These are phyloP conservation scores for human (Homo sapiens) DNA, from an alignment of 2,113 vertebrate genomes.

Conservation along the genomic window DNA sequence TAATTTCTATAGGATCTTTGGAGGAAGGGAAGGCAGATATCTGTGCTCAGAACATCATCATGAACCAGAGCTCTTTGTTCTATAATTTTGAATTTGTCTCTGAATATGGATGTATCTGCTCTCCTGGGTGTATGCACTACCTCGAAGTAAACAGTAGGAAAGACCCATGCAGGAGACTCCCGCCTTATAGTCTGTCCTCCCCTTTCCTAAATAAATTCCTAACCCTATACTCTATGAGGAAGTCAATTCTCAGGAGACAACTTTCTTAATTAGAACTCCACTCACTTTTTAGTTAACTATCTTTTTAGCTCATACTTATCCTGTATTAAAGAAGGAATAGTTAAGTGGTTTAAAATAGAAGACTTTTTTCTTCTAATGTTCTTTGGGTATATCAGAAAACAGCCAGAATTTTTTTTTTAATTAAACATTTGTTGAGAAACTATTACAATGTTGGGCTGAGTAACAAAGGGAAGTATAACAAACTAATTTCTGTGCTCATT, in stretches of 20 bases:
- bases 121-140: neutral
- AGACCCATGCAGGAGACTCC: neutral
- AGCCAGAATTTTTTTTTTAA: neutral
- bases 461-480: neutral
- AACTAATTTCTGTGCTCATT: neutral
- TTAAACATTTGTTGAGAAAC: neutral
- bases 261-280: slow-evolving; percentile 2
- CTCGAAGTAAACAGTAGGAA: neutral
- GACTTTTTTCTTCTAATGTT: neutral
- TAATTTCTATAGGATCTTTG: neutral
- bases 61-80: neutral
- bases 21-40: neutral
- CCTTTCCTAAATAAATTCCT: neutral
- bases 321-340: neutral
- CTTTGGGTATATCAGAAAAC: neutral
- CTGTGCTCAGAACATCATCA: neutral
- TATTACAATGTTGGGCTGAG: neutral
- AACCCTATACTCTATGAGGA: neutral
- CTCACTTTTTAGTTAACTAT: neutral
- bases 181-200: neutral
- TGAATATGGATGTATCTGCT: neutral
- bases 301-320: neutral
- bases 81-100: neutral
- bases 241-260: slow-evolving; percentile 28
- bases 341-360: slow-evolving; percentile 12